Conservation (phyloP, 2,888 invertebrate species). For the Formica aserva region DNA sequence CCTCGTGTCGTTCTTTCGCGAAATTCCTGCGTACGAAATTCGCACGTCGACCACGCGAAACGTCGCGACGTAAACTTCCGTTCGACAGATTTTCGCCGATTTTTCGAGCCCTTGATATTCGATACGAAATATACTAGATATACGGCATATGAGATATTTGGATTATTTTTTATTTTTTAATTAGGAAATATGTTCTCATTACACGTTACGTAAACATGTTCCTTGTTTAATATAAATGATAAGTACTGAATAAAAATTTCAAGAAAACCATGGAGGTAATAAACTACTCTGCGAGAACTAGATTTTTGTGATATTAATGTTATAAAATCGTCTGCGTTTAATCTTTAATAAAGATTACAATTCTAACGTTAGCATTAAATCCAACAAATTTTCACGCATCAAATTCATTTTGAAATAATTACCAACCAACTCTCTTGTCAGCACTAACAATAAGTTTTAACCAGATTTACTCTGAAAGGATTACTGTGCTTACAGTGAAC, state of each 20-base stretch:
- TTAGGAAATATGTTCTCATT: background rate
- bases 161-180: background rate
- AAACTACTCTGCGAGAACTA: background rate
- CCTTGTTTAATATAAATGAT: background rate
- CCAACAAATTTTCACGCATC: background rate
- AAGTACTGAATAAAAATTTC: background rate
- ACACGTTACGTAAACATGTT: background rate
- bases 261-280: background rate
- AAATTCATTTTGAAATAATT: background rate
- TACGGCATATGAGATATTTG: background rate
- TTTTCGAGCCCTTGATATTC: background rate
- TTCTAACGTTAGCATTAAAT: background rate
- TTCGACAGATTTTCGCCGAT: conserved; percentile 1
- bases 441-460: background rate
- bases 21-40: conserved; percentile 43
- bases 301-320: background rate
- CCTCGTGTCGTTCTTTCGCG: conserved; percentile 25
- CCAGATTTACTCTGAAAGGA: background rate
- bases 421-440: background rate
- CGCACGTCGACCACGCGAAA: conserved; percentile 8
- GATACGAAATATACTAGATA: too few relatives aligned
- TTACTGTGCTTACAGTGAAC: background rate
- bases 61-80: conserved; percentile 31
- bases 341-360: background rate
- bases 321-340: background rate